Evolutionary conservation across 1,140 invertebrate species (phyloP), one percentile per base, ranked within the genome.

Genomic region (Drosophila nigrodunni): DNA sequence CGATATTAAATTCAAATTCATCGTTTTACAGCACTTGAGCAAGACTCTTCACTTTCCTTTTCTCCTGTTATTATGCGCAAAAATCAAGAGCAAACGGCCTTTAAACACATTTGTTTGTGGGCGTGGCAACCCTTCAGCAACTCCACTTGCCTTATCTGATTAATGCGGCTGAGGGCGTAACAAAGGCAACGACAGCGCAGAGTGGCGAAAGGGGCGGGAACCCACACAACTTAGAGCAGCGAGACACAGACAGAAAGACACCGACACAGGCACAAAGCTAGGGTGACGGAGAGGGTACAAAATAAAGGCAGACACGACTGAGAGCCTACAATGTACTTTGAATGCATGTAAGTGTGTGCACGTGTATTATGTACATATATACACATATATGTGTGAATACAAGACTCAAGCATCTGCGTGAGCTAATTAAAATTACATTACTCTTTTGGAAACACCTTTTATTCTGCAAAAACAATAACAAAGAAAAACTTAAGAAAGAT

Each of bases 371-470:
- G 37, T 41, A 43, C 35, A 52, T 54, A 8, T 35, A 15, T 21
- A 21, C 18, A 41, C 34, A 34, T 13, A 15, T 55, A 21, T 70
- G 58, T 43, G 49, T 35, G 18, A 18, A 5, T 30, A 37, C 13
- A 49, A 1, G n/a, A 15, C 58, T 37, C 34, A 25, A 18, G 35
- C 25, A 46, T 39, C 46, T 73, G 71, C 50, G 30, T 68, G 47
- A 74, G 61, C 75, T 77, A 77, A 77, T 77, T 77, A 77, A 77
- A 68, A 74, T 68, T 69, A 41, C 64, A 77, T 74, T 64, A 62
- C 62, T 59, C 57, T 77, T 70, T 68, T 68, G 58, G 62, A 50
- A 43, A 25, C 41, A 49, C 25, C 47, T 50, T 66, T 46, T 54
- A 59, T 46, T 18, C 18, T 8, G 10, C 37, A 39, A 43, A 34